Evolutionary conservation across 1,140 invertebrate species (phyloP).

Genomic region (Caenorhabditis remanei): DNA sequence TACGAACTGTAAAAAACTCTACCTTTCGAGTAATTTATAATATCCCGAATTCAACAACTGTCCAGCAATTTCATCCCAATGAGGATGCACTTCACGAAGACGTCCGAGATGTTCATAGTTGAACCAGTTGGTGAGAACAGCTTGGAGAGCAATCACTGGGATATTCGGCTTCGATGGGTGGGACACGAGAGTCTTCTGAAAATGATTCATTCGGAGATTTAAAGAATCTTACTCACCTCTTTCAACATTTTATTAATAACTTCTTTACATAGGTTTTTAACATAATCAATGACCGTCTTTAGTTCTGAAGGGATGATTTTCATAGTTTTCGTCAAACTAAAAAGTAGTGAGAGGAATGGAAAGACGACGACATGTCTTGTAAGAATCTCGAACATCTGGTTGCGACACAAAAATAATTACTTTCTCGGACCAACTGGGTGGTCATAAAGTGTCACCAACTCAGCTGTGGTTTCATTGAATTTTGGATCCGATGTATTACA

Average conservation of each 20-base stretch:
- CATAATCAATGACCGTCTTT: not conserved
- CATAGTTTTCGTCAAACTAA: not conserved
- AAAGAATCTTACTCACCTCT: not conserved
- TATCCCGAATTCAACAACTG: slow-evolving; percentile 75
- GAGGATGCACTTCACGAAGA: slow-evolving; percentile 64
- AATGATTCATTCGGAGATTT: not conserved
- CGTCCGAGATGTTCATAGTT: slow-evolving; percentile 59
- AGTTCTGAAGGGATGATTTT: not conserved
- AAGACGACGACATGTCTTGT: not conserved
- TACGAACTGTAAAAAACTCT: not conserved
- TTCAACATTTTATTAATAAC: not conserved
- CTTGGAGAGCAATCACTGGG: slow-evolving; percentile 55
- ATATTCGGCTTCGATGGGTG: slow-evolving; percentile 51
- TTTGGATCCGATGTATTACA: not conserved
- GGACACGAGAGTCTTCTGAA: slow-evolving; percentile 28
- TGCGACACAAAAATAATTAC: not conserved
- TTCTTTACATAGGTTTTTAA: not conserved
- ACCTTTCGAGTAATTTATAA: slow-evolving; percentile 71
- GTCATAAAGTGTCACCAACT: slow-evolving; percentile 24
- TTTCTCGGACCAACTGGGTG: not conserved
- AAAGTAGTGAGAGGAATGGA: not conserved
- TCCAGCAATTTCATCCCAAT: slow-evolving; percentile 75
- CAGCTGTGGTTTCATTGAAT: not conserved
- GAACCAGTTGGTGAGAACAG: slow-evolving; percentile 54
- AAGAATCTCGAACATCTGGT: not conserved